phyloP scores from a whole-genome alignment of 2,888 invertebrate species.

The Podotricha telesiphe region DNA sequence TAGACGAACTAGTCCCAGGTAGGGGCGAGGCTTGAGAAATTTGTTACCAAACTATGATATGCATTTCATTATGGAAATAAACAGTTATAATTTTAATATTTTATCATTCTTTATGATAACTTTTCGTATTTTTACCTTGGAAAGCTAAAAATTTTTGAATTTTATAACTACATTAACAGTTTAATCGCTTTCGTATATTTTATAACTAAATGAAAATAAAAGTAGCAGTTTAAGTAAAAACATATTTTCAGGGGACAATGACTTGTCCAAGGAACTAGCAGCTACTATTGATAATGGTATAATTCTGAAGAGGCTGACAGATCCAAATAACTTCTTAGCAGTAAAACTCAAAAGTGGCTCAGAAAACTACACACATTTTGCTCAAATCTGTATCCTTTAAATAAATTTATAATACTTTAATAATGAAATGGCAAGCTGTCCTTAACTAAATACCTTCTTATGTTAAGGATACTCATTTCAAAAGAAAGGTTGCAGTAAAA shows the following conservation, averaged over 20 bases:
- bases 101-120: not conserved
- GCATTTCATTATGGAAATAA: not conserved
- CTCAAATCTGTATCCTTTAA: constrained; percentile 93
- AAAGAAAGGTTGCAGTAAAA: no score
- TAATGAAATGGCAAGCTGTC: no score
- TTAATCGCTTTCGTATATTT: not conserved
- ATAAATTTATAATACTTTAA: no score
- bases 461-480: no score
- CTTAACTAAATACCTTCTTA: no score
- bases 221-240: not conserved
- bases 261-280: constrained; percentile 86
- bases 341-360: constrained; percentile 89
- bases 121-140: not conserved
- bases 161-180: no score
- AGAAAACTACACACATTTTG: constrained; percentile 90
- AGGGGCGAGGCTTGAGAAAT: not conserved
- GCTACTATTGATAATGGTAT: constrained; percentile 83
- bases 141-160: no score
- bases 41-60: not conserved
- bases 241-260: constrained; percentile 86
- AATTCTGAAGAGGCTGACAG: constrained; percentile 83
- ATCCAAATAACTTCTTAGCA: constrained; percentile 88
- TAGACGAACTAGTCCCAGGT: not conserved
- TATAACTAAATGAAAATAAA: not conserved
- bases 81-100: not conserved